phyloP scores from a whole-genome alignment of 2,113 vertebrate genomes.

The Ciconia boyciana region DNA sequence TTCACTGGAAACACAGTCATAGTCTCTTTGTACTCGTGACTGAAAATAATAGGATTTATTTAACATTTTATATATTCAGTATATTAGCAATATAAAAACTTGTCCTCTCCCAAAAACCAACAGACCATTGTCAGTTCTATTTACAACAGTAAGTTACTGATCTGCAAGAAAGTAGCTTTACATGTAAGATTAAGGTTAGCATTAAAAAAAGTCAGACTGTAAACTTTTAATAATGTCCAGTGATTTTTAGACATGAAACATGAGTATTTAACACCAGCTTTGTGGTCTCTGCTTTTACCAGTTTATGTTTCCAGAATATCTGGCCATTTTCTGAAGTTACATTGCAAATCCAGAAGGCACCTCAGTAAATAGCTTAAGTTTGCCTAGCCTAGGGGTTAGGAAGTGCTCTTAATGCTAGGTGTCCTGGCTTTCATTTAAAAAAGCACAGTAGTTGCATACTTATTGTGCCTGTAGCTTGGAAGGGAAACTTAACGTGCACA shows the following conservation, averaged over 20 bases:
- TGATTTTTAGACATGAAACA: neutral
- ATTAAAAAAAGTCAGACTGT: neutral
- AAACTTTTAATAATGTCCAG: neutral
- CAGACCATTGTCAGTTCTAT: neutral
- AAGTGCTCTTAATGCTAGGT: neutral
- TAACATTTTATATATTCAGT: neutral
- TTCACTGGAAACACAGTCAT: neutral
- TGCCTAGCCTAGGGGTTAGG: neutral
- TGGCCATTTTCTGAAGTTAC: neutral
- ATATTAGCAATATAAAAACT: neutral
- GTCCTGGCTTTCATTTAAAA: neutral
- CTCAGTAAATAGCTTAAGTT: neutral
- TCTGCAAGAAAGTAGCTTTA: neutral
- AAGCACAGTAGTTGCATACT: neutral
- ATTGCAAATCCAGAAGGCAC: neutral
- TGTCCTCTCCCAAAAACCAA: neutral
- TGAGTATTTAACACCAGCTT: neutral
- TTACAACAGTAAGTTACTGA: neutral
- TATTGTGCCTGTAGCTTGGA: neutral
- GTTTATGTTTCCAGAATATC: neutral
- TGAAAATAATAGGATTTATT: neutral
- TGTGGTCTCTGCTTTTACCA: neutral
- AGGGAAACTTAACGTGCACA: neutral
- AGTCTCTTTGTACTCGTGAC: neutral
- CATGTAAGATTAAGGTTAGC: neutral